A percentile compares a stretch with the other conserved stretches of the same genome.
Evolutionary conservation across 2,113 vertebrate genomes (phyloP).

Genomic region (Myotis yumanensis): DNA sequence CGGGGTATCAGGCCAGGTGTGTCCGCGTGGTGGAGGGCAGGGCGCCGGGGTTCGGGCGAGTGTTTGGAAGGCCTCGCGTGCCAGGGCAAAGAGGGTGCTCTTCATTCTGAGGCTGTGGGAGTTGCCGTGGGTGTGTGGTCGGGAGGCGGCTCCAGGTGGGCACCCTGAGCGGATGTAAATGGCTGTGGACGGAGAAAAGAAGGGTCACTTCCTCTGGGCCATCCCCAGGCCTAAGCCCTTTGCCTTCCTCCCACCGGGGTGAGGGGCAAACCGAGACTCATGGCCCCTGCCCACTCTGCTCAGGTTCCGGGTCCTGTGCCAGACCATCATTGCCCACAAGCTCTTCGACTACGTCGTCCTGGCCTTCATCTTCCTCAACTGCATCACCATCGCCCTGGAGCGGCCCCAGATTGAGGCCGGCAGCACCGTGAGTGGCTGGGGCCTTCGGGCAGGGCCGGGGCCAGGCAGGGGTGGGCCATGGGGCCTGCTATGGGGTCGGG

Average conservation of each 20-base stretch:
- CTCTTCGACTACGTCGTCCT: slow-evolving; percentile 97
- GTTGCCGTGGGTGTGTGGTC: background rate
- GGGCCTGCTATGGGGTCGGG: background rate
- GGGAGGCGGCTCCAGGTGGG: background rate
- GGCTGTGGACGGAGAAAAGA: background rate
- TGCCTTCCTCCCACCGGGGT: background rate
- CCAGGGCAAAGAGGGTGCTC: background rate
- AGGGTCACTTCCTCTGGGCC: background rate
- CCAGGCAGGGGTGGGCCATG: background rate
- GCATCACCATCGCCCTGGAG: slow-evolving; percentile 98
- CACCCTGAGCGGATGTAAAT: background rate
- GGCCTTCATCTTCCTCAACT: slow-evolving; percentile 99
- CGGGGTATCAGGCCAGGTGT: background rate
- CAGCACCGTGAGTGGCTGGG: slow-evolving; percentile 90
- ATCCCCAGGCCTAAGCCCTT: background rate
- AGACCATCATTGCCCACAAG: slow-evolving; percentile 97
- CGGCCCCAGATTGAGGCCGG: slow-evolving; percentile 97
- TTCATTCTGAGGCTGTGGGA: background rate
- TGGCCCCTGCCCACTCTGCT: slow-evolving; percentile 13
- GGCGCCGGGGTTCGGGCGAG: too few relatives aligned
- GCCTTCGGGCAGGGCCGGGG: background rate
- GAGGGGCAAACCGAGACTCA: background rate
- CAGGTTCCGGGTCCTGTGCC: slow-evolving; percentile 96
- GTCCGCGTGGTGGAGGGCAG: background rate
- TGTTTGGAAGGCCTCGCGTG: background rate